phyloP scores from a whole-genome alignment of 1,140 invertebrate species.

The Trachymyrmex cornetzi region DNA sequence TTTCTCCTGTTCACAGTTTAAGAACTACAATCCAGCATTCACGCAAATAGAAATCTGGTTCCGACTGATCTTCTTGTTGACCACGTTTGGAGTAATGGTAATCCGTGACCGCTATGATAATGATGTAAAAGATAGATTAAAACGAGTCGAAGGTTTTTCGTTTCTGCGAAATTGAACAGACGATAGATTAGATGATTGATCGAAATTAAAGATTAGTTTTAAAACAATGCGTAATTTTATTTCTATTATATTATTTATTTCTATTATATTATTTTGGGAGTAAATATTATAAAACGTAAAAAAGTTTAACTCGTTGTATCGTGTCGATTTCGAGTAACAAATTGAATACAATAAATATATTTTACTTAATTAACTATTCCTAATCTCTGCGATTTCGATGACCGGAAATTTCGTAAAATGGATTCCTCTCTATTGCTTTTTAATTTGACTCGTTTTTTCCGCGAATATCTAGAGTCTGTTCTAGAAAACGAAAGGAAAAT shows the following conservation, averaged over 20 bases:
- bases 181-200: neutral
- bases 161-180: neutral
- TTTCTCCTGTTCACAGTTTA: slow-evolving; percentile 92
- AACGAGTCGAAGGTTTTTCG: neutral
- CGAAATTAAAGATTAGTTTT: slow-evolving; percentile 5
- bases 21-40: slow-evolving; percentile 97
- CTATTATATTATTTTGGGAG: neutral
- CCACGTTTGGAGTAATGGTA: slow-evolving; percentile 96
- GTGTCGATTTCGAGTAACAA: neutral
- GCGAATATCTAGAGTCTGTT: slow-evolving; percentile 16
- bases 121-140: neutral
- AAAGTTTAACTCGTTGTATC: neutral
- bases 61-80: slow-evolving; percentile 95
- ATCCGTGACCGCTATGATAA: slow-evolving; percentile 81
- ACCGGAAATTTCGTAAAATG: neutral
- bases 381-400: neutral
- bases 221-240: neutral
- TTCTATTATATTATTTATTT: neutral
- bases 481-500: slow-evolving; percentile 36
- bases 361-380: neutral
- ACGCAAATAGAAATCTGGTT: slow-evolving; percentile 99
- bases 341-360: neutral
- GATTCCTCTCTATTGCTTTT: neutral
- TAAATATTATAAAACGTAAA: neutral
- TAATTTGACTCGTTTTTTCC: neutral